Evolutionary conservation across 2,888 invertebrate species (phyloP), one percentile per base, ranked within the genome.

Genomic region (Drosophila affinis): DNA sequence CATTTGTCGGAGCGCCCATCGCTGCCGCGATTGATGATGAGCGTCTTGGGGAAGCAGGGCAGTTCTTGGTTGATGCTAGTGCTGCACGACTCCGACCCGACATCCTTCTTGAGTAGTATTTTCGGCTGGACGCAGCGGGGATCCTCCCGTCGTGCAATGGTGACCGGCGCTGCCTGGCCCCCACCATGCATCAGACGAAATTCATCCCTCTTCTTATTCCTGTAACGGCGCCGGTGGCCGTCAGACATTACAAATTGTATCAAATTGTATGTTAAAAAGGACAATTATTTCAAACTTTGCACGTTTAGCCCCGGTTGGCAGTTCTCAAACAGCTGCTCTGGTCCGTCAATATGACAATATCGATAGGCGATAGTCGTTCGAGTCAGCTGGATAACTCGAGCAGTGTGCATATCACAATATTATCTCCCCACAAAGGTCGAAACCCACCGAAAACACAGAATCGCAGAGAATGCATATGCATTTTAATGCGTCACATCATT

Each of bases 51-150:
- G 14, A 79, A 59, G 12, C 62, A 53, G 0, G 68, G 72, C 21
- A 34, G 14, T 2, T 84, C 87, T 10, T 59, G 60, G 27, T 71
- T 73, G 44, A 71, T 56, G 21, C 39, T 59, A 27, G 59, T 78
- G 61, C 29, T 34, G 52, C 32, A n/a, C 2, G 32, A 5, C 18
- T 77, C 62, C 9, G 72, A 63, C 57, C 24, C 39, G 2, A n/a
- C 6, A 9, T 90, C 91, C 6, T 86, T 80, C 76, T 92, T 92
- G 7, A 91, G 64, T 27, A 92, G 67, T 53, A 92, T 91, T 78
- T 92, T 92, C 3, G 91, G 92, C 64, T 91, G 92, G 9, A 89
- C 70, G 7, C 80, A 62, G 55, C 71, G 62, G 1, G 62, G 57
- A 3, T 86, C 79, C 57, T 91, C 91, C 10, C 90, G 82, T 51